phyloP scores from a whole-genome alignment of 2,113 vertebrate genomes.

The Prinia subflava region DNA sequence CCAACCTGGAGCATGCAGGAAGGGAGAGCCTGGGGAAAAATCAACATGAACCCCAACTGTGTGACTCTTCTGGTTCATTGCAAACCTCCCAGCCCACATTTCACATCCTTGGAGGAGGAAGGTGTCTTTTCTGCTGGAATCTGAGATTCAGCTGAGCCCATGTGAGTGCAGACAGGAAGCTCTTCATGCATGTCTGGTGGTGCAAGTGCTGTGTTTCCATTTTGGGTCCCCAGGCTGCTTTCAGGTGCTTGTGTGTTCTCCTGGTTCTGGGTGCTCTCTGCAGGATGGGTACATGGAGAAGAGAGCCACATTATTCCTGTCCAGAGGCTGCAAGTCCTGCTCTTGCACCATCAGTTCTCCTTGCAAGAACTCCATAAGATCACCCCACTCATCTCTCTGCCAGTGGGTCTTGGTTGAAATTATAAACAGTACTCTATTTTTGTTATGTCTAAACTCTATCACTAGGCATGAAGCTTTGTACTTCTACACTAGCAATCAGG shows the following conservation, averaged over 20 bases:
- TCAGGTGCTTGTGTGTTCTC: neutral
- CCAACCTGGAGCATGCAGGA: neutral
- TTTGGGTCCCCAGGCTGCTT: neutral
- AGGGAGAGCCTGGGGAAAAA: neutral
- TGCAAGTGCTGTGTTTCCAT: neutral
- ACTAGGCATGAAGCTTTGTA: no score
- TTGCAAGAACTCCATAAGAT: neutral
- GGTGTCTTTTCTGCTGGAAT: neutral
- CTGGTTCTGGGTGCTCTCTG: neutral
- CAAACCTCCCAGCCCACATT: neutral
- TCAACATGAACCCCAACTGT: neutral
- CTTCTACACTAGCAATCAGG: no score
- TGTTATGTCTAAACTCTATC: no score
- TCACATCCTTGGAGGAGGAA: neutral
- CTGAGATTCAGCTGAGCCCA: neutral
- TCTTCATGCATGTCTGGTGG: fast-evolving
- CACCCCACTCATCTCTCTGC: neutral
- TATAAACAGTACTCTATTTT: no score
- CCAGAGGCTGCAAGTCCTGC: neutral
- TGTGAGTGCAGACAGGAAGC: neutral
- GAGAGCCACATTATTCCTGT: neutral
- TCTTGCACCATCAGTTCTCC: neutral
- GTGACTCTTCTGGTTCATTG: neutral
- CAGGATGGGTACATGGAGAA: neutral
- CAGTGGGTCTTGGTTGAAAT: no score